These are phyloP conservation scores for Aplysina aerophoba DNA, from an alignment of 37 sponge, comb jelly and placozoan species.

Conservation along the genomic window DNA sequence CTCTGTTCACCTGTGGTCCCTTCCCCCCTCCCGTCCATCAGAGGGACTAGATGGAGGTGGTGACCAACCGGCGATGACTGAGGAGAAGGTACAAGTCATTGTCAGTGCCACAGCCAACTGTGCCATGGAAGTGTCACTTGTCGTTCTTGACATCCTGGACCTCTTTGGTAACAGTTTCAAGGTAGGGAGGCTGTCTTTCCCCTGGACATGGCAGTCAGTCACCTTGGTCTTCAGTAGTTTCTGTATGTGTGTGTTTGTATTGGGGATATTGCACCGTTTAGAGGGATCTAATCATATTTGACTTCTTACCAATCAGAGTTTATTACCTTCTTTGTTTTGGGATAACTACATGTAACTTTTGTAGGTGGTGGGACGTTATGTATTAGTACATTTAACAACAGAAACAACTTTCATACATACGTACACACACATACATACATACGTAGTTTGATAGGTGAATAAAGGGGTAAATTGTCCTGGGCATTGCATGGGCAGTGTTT, in stretches of 20 bases:
- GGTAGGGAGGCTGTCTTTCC: conserved; percentile 24
- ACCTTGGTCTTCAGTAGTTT: neutral
- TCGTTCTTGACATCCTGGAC: conserved; percentile 75
- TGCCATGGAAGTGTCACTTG: conserved; percentile 79
- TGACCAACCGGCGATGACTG: conserved; percentile 4
- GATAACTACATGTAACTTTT: too few relatives aligned
- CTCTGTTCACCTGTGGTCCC: neutral
- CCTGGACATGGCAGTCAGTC: neutral
- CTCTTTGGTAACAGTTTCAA: conserved; percentile 60
- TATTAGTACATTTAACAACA: too few relatives aligned
- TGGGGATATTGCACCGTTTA: neutral
- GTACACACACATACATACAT: too few relatives aligned
- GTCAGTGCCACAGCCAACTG: conserved; percentile 38
- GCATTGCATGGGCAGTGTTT: too few relatives aligned
- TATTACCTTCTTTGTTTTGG: neutral
- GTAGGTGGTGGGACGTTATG: too few relatives aligned
- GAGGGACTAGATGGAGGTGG: conserved; percentile 2
- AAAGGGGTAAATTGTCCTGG: too few relatives aligned
- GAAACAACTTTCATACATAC: too few relatives aligned
- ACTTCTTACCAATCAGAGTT: too few relatives aligned
- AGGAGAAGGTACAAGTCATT: conserved; percentile 1
- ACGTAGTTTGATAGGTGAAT: too few relatives aligned
- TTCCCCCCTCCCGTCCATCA: neutral
- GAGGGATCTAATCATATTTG: too few relatives aligned
- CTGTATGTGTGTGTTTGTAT: conserved; percentile 39